Percentiles rank a stretch among this genome's conserved stretches.
phyloP scores from a whole-genome alignment of 2,797 vertebrate species.

The Schizopygopsis malacanthus region DNA sequence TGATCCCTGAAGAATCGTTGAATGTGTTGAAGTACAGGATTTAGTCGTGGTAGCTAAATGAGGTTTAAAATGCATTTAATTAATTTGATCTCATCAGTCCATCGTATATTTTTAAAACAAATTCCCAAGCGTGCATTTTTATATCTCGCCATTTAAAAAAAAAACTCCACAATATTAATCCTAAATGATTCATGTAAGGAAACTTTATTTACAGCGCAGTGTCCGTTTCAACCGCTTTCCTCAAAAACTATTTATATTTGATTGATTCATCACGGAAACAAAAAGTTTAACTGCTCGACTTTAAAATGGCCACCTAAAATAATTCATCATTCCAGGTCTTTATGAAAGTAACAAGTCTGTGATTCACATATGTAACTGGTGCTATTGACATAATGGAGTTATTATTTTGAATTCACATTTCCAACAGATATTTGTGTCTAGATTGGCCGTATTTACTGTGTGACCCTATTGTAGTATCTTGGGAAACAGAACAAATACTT shows the following conservation, averaged over 20 bases:
- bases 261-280: slow-evolving; percentile 14
- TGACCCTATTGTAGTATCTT: slow-evolving; percentile 22
- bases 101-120: slow-evolving; percentile 16
- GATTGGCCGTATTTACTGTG: not conserved
- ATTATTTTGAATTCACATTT: slow-evolving; percentile 46
- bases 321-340: slow-evolving; percentile 47
- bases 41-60: slow-evolving; percentile 12
- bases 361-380: slow-evolving; percentile 49
- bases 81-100: slow-evolving; percentile 6
- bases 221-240: slow-evolving; percentile 9
- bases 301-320: slow-evolving; percentile 24
- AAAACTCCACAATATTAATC: slow-evolving; percentile 11
- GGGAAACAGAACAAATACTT: slow-evolving; percentile 15
- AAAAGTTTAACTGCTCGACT: slow-evolving; percentile 9
- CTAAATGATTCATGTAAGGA: not conserved
- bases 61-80: not conserved
- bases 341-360: slow-evolving; percentile 41
- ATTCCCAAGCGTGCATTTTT: slow-evolving; percentile 6
- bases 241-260: slow-evolving; percentile 29
- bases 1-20: slow-evolving; percentile 1
- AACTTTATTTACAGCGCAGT: not conserved
- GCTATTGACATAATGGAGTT: slow-evolving; percentile 46
- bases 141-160: slow-evolving; percentile 24
- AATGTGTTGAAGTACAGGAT: slow-evolving; percentile 24
- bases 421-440: slow-evolving; percentile 11